Evolutionary conservation across 2,797 vertebrate genomes (phyloP), one percentile per base, ranked within the genome.

Genomic region (Rhinoraja longicauda): DNA sequence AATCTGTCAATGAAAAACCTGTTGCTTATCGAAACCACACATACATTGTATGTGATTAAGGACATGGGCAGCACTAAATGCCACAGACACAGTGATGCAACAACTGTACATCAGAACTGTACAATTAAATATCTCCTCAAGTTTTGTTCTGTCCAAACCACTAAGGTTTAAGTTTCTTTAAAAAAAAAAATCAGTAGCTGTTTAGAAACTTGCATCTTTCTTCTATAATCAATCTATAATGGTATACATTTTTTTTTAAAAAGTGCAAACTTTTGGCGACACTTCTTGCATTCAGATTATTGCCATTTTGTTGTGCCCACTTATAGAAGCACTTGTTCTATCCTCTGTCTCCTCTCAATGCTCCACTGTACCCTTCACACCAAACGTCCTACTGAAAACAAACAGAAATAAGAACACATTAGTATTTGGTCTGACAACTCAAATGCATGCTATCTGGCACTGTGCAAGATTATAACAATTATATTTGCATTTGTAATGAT

Each of bases 301-400:
- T 92, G 90, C 70, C 70, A 92, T 92, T 92, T 57, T 53, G 26
- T 57, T 39, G 70, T 92, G 70, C 90, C 70, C 24, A 29, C 67
- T 91, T 91, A 72, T 73, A 91, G 70, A 88, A 92, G 90, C 90
- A 92, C 90, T 75, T 70, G 90, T 92, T 92, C 72, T 92, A 45
- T 75, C n/a, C 84, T 67, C 59, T 36, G 59, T 88, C 84, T 88
- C 39, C 90, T 26, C 39, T n/a, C 90, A 75, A 92, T 19, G 36
- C 17, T 92, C 39, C 70, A 72, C 72, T 75, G 45, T 53, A 13
- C 95, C 94, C 95, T 95, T 98, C 98, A 99, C 95, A 98, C 97
- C 95, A 98, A 97, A 95, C 97, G 98, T 96, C 98, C 98, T 97
- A 97, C 97, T 97, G 96, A 32, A 93, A 95, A 95, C 90, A 93